Evolutionary conservation across 2,888 invertebrate genomes (phyloP), one percentile per base, ranked within the genome.

Genomic region (Melanostoma mellinum): DNA sequence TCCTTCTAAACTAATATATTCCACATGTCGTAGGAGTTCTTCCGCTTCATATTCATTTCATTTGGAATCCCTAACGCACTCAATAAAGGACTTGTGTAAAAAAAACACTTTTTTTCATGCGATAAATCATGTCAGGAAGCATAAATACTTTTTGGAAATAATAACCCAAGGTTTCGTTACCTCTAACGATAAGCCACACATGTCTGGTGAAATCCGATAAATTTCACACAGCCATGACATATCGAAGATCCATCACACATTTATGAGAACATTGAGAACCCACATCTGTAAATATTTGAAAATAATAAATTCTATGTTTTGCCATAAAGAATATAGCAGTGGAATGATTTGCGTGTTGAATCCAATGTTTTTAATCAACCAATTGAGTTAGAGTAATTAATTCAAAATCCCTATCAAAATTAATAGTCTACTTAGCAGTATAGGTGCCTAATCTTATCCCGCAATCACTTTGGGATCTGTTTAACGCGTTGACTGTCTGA

Each of bases 401-500:
- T 71, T 63, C 58, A 10, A 68, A 73, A 76, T 63, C 42, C 44
- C 32, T 33, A 63, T 53, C 60, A 60, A 63, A 78, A 74, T 78
- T 69, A 84, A 78, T 78, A 42, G 4, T 56, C 44, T 60, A 46
- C 68, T 65, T 78, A 74, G 68, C 78, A 53, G 78, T 63, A 35
- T 52, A 38, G 50, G 40, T 33, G 60, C 69, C 46, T 74, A 74
- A 74, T 84, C 58, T 63, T 58, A 69, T 48, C 32, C 48, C 46
- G 69, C 65, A 74, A 84, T 84, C 82, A 74, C 63, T 82, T 82
- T 53, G 33, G 30, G 78, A 74, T 82, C 69, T 78, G 78, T 84
- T 84, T 78, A 78, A 78, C 63, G 58, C 65, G 69, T 6, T 10
- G 44, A 42, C 20, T 40, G 40, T 60, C n/a, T 61, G 35, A 44